Percentiles rank a stretch among this genome's conserved stretches.
These are phyloP conservation scores for Chloroceryle amazona DNA, from an alignment of 2,797 vertebrate genomes.

Conservation along the genomic window DNA sequence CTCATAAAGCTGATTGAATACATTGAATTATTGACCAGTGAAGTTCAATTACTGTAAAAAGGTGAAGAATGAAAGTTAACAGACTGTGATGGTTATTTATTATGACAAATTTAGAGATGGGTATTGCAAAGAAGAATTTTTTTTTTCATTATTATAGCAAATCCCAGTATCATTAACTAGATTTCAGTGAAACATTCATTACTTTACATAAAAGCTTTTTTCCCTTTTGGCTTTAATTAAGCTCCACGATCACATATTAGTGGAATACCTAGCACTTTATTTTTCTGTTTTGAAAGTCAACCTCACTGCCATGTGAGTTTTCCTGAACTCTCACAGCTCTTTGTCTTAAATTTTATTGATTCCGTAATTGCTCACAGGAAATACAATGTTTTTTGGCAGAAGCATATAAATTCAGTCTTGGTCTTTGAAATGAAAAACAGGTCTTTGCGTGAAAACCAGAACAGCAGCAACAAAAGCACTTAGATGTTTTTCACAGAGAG, in stretches of 20 bases:
- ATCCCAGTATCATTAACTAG: background rate
- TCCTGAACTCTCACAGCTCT: background rate
- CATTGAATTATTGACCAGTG: background rate
- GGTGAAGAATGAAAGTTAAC: slow-evolving; percentile 4
- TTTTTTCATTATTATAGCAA: background rate
- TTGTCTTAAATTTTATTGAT: background rate
- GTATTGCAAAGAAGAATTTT: background rate
- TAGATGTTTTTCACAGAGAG: background rate
- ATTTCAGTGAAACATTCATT: background rate
- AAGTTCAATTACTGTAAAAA: background rate
- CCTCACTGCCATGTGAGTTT: background rate
- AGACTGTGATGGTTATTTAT: background rate
- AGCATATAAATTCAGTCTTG: background rate
- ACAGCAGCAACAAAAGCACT: background rate
- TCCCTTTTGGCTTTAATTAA: background rate
- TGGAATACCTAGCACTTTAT: background rate
- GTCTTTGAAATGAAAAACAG: background rate
- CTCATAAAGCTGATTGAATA: slow-evolving; percentile 11
- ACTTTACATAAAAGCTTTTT: background rate
- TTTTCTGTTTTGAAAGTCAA: background rate
- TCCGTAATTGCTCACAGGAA: background rate
- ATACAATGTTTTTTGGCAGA: background rate
- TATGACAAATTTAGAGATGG: background rate
- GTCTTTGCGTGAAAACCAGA: background rate
- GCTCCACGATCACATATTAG: background rate